These are phyloP conservation scores for Drosophila buzzatii DNA, from an alignment of 2,888 invertebrate genomes.

Conservation along the genomic window DNA sequence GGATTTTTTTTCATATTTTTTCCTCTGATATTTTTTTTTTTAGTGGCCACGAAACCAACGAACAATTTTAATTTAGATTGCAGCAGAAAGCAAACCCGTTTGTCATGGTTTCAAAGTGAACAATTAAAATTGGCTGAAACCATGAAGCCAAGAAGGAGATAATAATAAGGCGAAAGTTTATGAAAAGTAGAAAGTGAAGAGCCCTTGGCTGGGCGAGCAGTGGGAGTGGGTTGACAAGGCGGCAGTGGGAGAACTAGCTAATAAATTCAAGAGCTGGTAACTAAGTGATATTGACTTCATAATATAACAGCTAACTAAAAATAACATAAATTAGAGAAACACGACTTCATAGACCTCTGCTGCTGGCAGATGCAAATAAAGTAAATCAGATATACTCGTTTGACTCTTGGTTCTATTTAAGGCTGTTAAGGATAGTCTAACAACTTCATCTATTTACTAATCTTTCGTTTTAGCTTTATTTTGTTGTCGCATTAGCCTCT, in stretches of 20 bases:
- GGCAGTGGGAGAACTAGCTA: background rate
- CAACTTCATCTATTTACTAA: too few species aligned
- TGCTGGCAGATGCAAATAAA: too few species aligned
- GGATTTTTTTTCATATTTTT: background rate
- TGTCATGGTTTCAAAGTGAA: background rate
- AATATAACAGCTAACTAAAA: background rate
- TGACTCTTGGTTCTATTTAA: too few species aligned
- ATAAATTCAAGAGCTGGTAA: background rate
- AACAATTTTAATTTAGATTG: constrained; percentile 2
- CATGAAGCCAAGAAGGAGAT: background rate
- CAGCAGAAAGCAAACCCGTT: background rate
- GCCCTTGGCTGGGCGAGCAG: background rate
- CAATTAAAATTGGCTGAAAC: background rate
- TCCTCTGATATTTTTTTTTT: background rate
- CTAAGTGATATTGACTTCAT: background rate
- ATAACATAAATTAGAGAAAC: too few species aligned
- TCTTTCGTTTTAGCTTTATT: too few species aligned
- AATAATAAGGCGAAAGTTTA: background rate
- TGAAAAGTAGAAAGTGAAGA: background rate
- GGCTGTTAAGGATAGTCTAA: too few species aligned
- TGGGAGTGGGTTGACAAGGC: background rate
- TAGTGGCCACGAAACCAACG: background rate
- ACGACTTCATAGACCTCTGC: too few species aligned
- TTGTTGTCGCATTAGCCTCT: too few species aligned
- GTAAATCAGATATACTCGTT: too few species aligned